phyloP scores from a whole-genome alignment of 2,888 invertebrate genomes.

The Rotaria socialis region DNA sequence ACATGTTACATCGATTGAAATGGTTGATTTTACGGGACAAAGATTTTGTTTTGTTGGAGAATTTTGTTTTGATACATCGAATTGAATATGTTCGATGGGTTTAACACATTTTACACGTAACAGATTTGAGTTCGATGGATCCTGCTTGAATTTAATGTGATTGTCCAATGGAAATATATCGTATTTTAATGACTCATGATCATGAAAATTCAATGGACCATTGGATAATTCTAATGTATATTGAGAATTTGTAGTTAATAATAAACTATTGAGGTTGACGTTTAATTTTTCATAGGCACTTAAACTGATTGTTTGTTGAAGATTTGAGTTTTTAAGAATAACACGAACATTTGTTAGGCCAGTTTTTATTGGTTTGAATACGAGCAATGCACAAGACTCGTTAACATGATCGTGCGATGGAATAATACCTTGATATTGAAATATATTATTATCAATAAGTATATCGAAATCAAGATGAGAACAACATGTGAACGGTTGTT shows the following conservation, averaged over 20 bases:
- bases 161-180: neutral
- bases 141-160: neutral
- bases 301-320: neutral
- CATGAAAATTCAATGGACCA: neutral
- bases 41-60: neutral
- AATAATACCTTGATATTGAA: constrained; percentile 10
- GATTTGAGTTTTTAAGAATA: neutral
- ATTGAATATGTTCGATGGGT: neutral
- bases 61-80: neutral
- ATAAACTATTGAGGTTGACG: neutral
- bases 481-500: constrained; percentile 36
- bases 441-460: constrained; percentile 25
- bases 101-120: constrained; percentile 4
- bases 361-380: constrained; percentile 22
- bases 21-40: neutral
- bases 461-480: constrained; percentile 39
- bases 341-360: neutral
- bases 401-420: neutral
- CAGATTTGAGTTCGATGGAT: neutral
- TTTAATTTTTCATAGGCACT: neutral
- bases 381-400: neutral
- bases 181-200: constrained; percentile 13
- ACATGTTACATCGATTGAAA: neutral
- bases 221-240: neutral
- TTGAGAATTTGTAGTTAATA: constrained; percentile 2